phyloP scores from a whole-genome alignment of 2,113 vertebrate species.

The Chlorodrepanis virens region DNA sequence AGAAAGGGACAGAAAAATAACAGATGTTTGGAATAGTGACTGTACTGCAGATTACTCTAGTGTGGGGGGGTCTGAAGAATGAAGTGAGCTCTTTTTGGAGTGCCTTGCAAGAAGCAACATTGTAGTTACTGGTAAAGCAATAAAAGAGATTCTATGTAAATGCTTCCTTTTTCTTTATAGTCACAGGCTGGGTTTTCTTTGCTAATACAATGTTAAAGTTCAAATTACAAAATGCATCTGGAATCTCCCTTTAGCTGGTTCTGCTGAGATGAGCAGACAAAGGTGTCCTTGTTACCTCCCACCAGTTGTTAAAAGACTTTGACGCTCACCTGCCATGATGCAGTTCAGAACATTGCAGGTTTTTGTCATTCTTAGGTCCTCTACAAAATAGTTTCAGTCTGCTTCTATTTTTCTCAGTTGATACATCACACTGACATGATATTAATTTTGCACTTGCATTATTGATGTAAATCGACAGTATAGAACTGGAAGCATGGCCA shows the following conservation, averaged over 20 bases:
- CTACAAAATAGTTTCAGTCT: background rate
- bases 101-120: background rate
- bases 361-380: background rate
- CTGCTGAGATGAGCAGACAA: background rate
- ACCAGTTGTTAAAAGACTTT: background rate
- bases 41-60: background rate
- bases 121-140: background rate
- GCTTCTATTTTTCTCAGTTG: background rate
- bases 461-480: background rate
- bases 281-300: background rate
- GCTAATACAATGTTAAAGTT: background rate
- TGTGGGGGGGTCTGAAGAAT: background rate
- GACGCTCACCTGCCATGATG: background rate
- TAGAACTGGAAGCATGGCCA: background rate
- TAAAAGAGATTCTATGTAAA: background rate
- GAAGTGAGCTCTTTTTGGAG: background rate
- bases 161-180: background rate
- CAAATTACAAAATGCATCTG: background rate
- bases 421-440: background rate
- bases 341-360: background rate
- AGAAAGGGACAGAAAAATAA: background rate
- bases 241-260: background rate
- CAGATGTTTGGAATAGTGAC: slow-evolving; percentile 9
- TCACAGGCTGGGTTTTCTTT: background rate
- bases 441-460: background rate